Evolutionary conservation across 1,140 invertebrate species (phyloP).

Genomic region (Pseudomyrmex dendroicus): DNA sequence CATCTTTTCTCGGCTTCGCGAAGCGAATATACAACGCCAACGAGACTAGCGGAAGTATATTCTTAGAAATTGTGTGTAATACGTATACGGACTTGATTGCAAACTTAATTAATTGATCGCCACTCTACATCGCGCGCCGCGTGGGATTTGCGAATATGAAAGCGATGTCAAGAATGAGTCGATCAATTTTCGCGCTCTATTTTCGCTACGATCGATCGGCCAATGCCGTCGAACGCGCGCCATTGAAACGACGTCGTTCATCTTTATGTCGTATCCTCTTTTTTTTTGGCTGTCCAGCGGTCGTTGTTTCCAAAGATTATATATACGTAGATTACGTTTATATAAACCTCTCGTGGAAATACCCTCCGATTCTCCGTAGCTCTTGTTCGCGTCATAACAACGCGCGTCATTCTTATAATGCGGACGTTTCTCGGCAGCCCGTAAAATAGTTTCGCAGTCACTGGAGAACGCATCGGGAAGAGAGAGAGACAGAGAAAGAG

Average conservation of each 20-base stretch:
- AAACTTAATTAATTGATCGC: not conserved
- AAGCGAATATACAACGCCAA: not conserved
- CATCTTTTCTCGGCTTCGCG: not conserved
- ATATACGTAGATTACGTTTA: not conserved
- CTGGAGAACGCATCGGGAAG: not conserved
- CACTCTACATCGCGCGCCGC: not conserved
- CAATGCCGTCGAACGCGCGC: slow-evolving; percentile 28
- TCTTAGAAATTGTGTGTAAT: not conserved
- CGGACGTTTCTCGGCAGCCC: slow-evolving; percentile 7
- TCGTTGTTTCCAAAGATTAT: slow-evolving; percentile 1
- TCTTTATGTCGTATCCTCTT: not conserved
- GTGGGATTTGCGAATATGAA: not conserved
- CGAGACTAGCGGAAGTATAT: not conserved
- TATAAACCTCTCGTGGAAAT: not conserved
- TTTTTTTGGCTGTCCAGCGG: not conserved
- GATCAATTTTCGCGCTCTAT: slow-evolving; percentile 56
- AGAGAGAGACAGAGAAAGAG: no score
- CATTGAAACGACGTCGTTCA: slow-evolving; percentile 20
- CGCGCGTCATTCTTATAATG: slow-evolving; percentile 19
- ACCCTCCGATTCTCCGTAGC: no score
- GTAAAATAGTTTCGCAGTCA: slow-evolving; percentile 24
- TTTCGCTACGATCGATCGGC: slow-evolving; percentile 38
- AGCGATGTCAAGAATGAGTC: slow-evolving; percentile 25
- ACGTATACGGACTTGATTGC: not conserved
- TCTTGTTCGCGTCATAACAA: not conserved